Evolutionary conservation across 2,888 invertebrate species (phyloP).

Genomic region (Brachyptera putata): DNA sequence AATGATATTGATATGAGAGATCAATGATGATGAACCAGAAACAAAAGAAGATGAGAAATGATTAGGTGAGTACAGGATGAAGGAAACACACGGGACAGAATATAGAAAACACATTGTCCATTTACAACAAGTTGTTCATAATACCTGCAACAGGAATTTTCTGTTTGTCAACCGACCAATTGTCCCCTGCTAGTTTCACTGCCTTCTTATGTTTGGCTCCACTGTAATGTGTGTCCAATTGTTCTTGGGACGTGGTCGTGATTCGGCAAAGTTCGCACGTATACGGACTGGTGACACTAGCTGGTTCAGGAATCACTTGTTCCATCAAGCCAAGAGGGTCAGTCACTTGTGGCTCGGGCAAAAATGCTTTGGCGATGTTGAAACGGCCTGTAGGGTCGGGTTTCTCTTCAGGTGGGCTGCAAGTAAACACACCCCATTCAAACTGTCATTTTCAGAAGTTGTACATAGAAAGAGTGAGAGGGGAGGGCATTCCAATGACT

Average conservation of each 20-base stretch:
- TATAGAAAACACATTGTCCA: too few species aligned
- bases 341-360: not conserved
- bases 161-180: not conserved
- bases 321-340: constrained; percentile 20
- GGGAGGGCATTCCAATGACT: too few species aligned
- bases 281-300: constrained; percentile 28
- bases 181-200: constrained; percentile 37
- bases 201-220: constrained; percentile 57
- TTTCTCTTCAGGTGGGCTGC: constrained; percentile 22
- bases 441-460: too few species aligned
- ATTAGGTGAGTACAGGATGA: too few species aligned
- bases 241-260: constrained; percentile 54
- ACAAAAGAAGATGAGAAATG: too few species aligned
- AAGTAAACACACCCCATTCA: too few species aligned
- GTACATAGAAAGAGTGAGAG: too few species aligned
- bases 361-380: constrained; percentile 26
- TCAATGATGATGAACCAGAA: too few species aligned
- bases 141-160: constrained; percentile 6
- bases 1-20: too few species aligned
- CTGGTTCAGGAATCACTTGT: not conserved
- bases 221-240: constrained; percentile 57
- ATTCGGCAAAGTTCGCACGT: constrained; percentile 42
- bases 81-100: too few species aligned
- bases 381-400: constrained; percentile 34
- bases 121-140: too few species aligned